A percentile compares a stretch with the other conserved stretches of the same genome.
Conservation (phyloP, 2,888 invertebrate species). For the Acronicta aceris region DNA sequence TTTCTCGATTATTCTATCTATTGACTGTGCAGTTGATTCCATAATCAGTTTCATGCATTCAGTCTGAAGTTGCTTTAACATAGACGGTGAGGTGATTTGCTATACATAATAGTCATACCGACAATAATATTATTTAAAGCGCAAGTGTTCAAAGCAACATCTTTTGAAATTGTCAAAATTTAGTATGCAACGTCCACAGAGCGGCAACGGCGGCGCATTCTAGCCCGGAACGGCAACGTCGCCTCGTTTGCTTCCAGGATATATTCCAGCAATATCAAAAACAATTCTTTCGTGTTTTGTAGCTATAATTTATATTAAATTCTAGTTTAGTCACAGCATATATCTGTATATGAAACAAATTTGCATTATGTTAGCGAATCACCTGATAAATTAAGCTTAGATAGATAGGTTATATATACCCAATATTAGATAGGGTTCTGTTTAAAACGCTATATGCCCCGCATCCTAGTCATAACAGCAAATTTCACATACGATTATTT, state of each 20-base stretch:
- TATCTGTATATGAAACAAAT: constrained; percentile 3
- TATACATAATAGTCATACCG: constrained; percentile 19
- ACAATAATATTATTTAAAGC: constrained; percentile 1
- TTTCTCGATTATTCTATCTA: constrained; percentile 32
- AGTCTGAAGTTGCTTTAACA: constrained; percentile 37
- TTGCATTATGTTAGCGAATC: constrained; percentile 43
- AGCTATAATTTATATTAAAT: constrained; percentile 8
- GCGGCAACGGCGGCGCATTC: constrained; percentile 38
- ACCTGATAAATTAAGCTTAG: constrained; percentile 51
- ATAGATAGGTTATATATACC: constrained; percentile 55
- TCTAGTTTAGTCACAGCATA: constrained; percentile 5
- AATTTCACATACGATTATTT: constrained; percentile 65
- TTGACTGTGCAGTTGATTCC: constrained; percentile 59
- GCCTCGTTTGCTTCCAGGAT: constrained; percentile 55
- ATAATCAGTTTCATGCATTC: constrained; percentile 54
- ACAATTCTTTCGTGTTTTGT: constrained; percentile 21
- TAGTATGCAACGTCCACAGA: constrained; percentile 27
- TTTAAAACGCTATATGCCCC: constrained; percentile 55
- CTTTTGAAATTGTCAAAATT: background rate
- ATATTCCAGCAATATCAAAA: constrained; percentile 32
- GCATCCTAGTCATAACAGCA: constrained; percentile 51
- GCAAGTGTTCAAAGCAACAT: constrained; percentile 6
- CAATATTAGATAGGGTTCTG: constrained; percentile 63
- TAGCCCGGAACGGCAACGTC: constrained; percentile 65
- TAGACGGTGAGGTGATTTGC: constrained; percentile 55